Percentiles rank a stretch among this genome's conserved stretches.
Conservation (phyloP, 2,888 invertebrate genomes). For the Xanthia icteritia region DNA sequence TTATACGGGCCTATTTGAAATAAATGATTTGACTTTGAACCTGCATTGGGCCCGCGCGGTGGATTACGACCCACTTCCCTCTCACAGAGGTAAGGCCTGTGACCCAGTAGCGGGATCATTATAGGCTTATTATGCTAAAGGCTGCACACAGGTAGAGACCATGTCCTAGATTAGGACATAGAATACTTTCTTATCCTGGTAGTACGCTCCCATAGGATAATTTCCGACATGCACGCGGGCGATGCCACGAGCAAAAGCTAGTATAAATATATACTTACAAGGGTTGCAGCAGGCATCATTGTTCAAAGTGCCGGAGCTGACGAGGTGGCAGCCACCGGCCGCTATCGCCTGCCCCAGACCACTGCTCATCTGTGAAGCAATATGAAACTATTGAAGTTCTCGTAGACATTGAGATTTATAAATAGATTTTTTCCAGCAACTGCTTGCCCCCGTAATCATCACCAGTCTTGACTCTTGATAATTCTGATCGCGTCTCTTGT, state of each 20-base stretch:
- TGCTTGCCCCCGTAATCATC: background rate
- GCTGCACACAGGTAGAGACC: background rate
- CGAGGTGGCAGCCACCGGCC: conserved; percentile 86
- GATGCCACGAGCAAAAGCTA: background rate
- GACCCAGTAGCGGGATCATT: too few species aligned
- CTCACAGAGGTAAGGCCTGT: too few species aligned
- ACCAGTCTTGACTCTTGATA: background rate
- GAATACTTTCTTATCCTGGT: too few species aligned
- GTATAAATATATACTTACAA: conserved; percentile 80
- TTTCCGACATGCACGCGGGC: background rate
- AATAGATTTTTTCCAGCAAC: background rate
- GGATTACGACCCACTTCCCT: too few species aligned
- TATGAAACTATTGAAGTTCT: background rate
- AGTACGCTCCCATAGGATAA: too few species aligned
- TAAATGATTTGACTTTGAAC: too few species aligned
- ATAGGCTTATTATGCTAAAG: background rate
- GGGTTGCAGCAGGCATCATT: conserved; percentile 86
- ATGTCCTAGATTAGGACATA: background rate
- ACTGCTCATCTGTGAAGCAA: conserved; percentile 82
- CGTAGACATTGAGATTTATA: background rate
- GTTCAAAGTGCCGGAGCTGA: conserved; percentile 85
- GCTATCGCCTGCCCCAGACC: conserved; percentile 87
- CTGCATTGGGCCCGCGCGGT: too few species aligned
- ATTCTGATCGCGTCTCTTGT: background rate
- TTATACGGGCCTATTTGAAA: too few species aligned